Evolutionary conservation across 2,797 vertebrate species (phyloP).

Genomic region (Mus minutoides): DNA sequence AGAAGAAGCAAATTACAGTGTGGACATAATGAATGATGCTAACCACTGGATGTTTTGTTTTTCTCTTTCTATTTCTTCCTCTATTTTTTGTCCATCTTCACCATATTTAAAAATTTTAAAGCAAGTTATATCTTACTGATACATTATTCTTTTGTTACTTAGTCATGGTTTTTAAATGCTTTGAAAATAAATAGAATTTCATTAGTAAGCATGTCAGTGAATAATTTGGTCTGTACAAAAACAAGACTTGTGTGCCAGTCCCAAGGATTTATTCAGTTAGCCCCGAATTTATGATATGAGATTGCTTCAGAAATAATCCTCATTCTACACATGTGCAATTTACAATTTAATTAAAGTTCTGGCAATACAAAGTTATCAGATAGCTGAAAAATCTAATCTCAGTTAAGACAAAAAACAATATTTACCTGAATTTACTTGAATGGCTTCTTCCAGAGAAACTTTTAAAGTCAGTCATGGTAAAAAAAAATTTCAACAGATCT

Average conservation of each 20-base stretch:
- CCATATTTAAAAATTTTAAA: background rate
- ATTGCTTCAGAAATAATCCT: background rate
- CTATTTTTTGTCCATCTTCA: background rate
- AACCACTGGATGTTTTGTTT: background rate
- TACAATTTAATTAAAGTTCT: slow-evolving; percentile 47
- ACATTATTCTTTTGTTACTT: background rate
- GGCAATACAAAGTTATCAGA: background rate
- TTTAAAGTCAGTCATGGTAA: background rate
- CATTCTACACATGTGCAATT: background rate
- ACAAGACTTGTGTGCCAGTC: background rate
- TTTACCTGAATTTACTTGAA: slow-evolving; percentile 52
- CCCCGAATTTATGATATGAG: slow-evolving; percentile 26
- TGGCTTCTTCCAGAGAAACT: background rate
- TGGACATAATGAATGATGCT: background rate
- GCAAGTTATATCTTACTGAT: background rate
- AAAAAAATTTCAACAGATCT: background rate
- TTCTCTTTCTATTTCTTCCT: background rate
- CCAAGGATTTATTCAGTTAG: background rate
- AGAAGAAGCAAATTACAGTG: background rate
- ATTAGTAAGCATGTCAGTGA: slow-evolving; percentile 11
- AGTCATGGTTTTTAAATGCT: background rate
- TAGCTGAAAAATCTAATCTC: background rate
- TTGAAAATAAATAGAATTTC: background rate
- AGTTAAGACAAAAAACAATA: slow-evolving; percentile 31
- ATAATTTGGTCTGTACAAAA: background rate